Evolutionary conservation across 1,140 invertebrate genomes (phyloP), one percentile per base, ranked within the genome.

Genomic region (Mesaphorura yosii): DNA sequence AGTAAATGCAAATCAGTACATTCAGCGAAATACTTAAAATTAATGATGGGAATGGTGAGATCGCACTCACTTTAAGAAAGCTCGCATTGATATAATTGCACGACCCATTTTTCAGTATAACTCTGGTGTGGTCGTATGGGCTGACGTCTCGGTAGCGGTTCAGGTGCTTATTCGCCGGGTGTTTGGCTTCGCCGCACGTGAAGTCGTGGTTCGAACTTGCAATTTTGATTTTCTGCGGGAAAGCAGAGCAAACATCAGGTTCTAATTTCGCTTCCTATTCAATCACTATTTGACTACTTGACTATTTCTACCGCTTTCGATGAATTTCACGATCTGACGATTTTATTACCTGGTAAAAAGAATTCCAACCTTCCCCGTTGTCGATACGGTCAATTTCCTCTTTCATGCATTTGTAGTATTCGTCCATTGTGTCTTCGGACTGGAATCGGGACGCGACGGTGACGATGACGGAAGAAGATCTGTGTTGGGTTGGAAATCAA

Each of bases 51-150:
- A 20, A 17, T 46, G 23, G 10, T 26, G 6, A 25, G 4, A 10
- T 15, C 44, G 7, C 26, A 63, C 62, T 69, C 73, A 84, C 83
- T 75, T 80, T 78, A 50, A 94, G 79, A 53, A 87, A 70, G 72
- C 89, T 94, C 29, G 90, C 90, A 76, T 97, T 97, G 62, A 98
- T 95, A 65, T 97, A 98, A 70, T 89, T 83, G 46, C 76, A 78
- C 31, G 77, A 70, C 52, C 81, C 81, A 65, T 79, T 77, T 57
- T 78, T 71, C 3, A 97, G 72, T 44, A 86, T 73, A 49, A 97
- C 83, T 58, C 92, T 76, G 66, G 83, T 88, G 68, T 95, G 89
- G 73, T 97, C 88, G 68, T 86, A 97, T 26, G 93, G 92, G 66
- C 83, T 87, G 1, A 97, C 92, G 81, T 97, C 92, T 68, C 88